Conservation (phyloP, 2,888 invertebrate genomes). For the Galerucella calmariensis region DNA sequence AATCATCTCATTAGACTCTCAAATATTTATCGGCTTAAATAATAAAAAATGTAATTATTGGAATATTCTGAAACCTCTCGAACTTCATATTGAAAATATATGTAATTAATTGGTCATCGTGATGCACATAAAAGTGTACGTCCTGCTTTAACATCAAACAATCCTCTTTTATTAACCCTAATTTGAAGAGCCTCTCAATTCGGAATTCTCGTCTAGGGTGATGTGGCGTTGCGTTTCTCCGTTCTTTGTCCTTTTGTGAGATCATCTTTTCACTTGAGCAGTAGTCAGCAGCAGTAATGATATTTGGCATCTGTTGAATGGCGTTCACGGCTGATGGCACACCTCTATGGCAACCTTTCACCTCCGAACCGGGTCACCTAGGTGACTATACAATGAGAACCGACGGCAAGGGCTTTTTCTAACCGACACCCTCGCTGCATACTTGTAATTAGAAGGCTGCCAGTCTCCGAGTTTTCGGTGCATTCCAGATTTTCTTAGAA, state of each 20-base stretch:
- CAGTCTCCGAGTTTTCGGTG: slow-evolving; percentile 19
- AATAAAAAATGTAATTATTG: not conserved
- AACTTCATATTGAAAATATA: not conserved
- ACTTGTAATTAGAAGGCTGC: slow-evolving; percentile 34
- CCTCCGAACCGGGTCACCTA: slow-evolving; percentile 58
- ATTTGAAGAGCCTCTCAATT: slow-evolving; percentile 28
- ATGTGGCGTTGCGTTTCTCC: slow-evolving; percentile 19
- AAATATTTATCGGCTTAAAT: not conserved
- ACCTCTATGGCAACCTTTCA: slow-evolving; percentile 63
- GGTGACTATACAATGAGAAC: slow-evolving; percentile 52
- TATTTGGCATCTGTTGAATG: slow-evolving; percentile 50
- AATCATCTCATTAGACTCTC: not conserved
- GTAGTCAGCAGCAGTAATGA: slow-evolving; percentile 40
- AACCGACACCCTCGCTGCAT: slow-evolving; percentile 37
- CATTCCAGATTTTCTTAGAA: slow-evolving; percentile 2
- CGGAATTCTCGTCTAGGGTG: slow-evolving; percentile 16
- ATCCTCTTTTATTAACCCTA: slow-evolving; percentile 26
- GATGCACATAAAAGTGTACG: slow-evolving; percentile 1
- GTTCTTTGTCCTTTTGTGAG: slow-evolving; percentile 43
- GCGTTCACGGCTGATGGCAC: slow-evolving; percentile 55
- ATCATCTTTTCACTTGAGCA: slow-evolving; percentile 43
- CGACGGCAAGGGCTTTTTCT: slow-evolving; percentile 25
- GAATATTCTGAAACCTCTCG: not conserved
- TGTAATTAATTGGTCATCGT: not conserved
- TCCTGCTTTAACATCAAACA: slow-evolving; percentile 16